Percentiles rank a stretch among this genome's conserved stretches.
Evolutionary conservation across 2,797 vertebrate genomes (phyloP).

Genomic region (Erethizon dorsatum): DNA sequence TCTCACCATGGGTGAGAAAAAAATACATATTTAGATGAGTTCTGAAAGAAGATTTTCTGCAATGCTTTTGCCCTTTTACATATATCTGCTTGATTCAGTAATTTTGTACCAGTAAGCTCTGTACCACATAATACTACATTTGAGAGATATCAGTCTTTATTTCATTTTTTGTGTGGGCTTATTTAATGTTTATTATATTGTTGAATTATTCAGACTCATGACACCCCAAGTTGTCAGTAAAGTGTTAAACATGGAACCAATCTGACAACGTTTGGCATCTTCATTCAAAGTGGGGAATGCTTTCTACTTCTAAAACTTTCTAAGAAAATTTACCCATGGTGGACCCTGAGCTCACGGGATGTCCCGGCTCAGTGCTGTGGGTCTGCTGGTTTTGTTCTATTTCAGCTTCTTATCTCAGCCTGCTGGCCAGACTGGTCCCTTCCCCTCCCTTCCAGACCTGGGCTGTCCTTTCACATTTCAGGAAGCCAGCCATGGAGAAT

Average conservation of each 20-base stretch:
- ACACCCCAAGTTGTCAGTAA: neutral
- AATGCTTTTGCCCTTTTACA: neutral
- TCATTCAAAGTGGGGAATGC: neutral
- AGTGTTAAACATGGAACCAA: neutral
- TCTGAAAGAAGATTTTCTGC: neutral
- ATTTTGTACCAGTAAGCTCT: neutral
- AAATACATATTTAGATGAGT: neutral
- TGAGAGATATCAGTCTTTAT: neutral
- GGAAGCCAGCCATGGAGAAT: neutral
- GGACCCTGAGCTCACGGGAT: neutral
- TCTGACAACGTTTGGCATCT: neutral
- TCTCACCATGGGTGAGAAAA: neutral
- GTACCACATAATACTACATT: neutral
- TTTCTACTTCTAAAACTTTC: neutral
- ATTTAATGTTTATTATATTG: neutral
- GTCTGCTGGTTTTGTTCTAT: neutral
- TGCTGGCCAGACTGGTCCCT: neutral
- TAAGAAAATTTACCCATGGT: neutral
- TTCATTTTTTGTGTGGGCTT: neutral
- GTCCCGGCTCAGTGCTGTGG: neutral
- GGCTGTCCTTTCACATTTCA: neutral
- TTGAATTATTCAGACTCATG: neutral
- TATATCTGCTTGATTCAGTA: neutral
- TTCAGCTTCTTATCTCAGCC: neutral
- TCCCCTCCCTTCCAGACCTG: neutral